Evolutionary conservation across 1,140 invertebrate species (phyloP).

Genomic region (Bombus superbus): DNA sequence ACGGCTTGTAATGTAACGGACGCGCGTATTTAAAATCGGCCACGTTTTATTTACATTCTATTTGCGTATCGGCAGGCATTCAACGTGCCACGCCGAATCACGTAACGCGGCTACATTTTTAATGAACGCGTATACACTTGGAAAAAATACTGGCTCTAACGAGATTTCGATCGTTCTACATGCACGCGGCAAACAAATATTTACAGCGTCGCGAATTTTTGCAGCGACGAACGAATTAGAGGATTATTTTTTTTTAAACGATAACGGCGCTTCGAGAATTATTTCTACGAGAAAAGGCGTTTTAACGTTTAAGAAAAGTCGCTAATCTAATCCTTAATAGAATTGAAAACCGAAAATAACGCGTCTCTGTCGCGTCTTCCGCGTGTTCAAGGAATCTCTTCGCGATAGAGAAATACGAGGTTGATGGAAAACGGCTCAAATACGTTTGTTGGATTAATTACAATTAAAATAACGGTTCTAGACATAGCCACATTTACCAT

Average conservation of each 20-base stretch:
- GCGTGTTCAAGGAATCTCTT: too few relatives aligned
- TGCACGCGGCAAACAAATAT: neutral
- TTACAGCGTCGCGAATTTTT: neutral
- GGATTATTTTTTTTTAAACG: neutral
- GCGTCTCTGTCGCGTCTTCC: too few relatives aligned
- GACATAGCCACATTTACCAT: neutral
- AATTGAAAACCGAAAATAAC: too few relatives aligned
- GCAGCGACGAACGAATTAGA: neutral
- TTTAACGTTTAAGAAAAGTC: too few relatives aligned
- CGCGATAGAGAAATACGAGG: too few relatives aligned
- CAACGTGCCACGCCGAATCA: neutral
- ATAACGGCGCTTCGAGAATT: too few relatives aligned
- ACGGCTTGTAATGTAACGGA: neutral
- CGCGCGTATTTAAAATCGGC: neutral
- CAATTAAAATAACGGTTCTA: neutral
- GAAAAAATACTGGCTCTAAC: neutral
- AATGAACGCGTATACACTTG: neutral
- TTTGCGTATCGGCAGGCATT: neutral
- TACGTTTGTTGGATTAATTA: neutral
- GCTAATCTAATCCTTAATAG: too few relatives aligned
- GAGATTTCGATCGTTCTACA: neutral
- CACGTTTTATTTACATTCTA: conserved; percentile 4
- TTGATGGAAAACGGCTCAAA: neutral
- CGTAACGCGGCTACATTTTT: conserved; percentile 6
- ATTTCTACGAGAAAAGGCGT: too few relatives aligned